Evolutionary conservation across 2,888 invertebrate species (phyloP).

Genomic region (Rhagophthalmus giganteus): DNA sequence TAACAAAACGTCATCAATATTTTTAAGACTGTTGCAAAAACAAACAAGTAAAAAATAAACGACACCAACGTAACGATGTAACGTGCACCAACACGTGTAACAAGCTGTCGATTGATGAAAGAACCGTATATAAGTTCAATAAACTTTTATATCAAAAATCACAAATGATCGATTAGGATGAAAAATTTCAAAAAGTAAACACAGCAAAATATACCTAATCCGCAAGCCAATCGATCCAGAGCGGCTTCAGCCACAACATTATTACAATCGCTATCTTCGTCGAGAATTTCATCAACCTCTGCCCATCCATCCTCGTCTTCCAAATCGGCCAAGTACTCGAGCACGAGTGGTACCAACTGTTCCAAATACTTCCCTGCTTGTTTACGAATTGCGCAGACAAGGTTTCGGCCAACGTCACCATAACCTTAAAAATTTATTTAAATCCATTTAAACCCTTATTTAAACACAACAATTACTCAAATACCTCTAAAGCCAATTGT

Average conservation of each 20-base stretch:
- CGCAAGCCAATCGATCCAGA: conserved; percentile 95
- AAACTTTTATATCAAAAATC: too few relatives aligned
- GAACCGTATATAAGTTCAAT: too few relatives aligned
- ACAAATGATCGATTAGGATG: too few relatives aligned
- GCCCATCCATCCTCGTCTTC: conserved; percentile 93
- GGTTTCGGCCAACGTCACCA: conserved; percentile 84
- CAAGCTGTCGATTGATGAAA: too few relatives aligned
- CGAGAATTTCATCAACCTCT: conserved; percentile 80
- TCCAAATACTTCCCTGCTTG: conserved; percentile 83
- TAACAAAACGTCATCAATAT: too few relatives aligned
- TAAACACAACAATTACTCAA: conserved; percentile 54
- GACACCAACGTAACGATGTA: too few relatives aligned
- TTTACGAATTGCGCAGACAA: conserved; percentile 97
- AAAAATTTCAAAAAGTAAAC: too few relatives aligned
- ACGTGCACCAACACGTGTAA: too few relatives aligned
- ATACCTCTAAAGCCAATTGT: conserved; percentile 89
- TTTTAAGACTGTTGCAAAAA: too few relatives aligned
- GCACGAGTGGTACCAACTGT: conserved; percentile 77
- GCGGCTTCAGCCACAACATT: conserved; percentile 96
- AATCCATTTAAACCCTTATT: not conserved
- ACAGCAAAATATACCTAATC: conserved; percentile 69
- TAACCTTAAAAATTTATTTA: conserved; percentile 63
- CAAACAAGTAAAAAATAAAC: too few relatives aligned
- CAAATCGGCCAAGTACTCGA: conserved; percentile 93
- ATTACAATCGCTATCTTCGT: conserved; percentile 94